Evolutionary conservation across 2,797 vertebrate species (phyloP).

Genomic region (Kryptolebias ocellatus): DNA sequence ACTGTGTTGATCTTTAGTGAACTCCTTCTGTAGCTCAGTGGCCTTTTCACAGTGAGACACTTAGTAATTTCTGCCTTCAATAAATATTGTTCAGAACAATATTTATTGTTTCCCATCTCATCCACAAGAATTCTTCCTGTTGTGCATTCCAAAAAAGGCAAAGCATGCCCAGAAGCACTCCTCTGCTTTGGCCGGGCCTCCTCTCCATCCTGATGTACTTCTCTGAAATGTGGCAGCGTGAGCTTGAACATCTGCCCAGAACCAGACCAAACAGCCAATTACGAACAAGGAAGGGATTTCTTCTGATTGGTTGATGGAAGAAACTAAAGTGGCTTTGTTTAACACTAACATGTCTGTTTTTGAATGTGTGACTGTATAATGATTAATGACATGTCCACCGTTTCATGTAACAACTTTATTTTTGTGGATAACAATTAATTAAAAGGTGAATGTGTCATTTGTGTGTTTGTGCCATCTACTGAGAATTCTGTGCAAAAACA

Average conservation of each 20-base stretch:
- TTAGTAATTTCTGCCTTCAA: constrained; percentile 71
- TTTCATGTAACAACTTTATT: constrained; percentile 1
- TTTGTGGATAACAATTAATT: background rate
- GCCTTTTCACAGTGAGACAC: constrained; percentile 46
- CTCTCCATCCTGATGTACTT: background rate
- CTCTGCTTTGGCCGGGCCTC: constrained; percentile 71
- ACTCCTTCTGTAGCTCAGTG: constrained; percentile 3
- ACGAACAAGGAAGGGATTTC: background rate
- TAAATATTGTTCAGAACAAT: constrained; percentile 80
- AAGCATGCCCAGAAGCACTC: constrained; percentile 55
- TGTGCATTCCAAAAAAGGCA: constrained; percentile 73
- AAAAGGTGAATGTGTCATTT: background rate
- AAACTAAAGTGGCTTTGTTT: background rate
- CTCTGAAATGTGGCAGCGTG: background rate
- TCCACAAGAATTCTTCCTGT: constrained; percentile 65
- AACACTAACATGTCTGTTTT: background rate
- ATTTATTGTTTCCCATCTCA: constrained; percentile 73
- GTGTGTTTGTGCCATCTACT: constrained; percentile 9
- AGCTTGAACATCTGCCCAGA: constrained; percentile 13
- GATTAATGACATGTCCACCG: background rate
- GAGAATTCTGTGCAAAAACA: background rate
- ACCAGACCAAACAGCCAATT: constrained; percentile 14
- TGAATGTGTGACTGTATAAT: constrained; percentile 7
- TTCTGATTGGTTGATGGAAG: background rate
- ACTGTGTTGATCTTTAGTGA: no score